Percentiles rank a stretch among this genome's conserved stretches.
These are phyloP conservation scores for Mythimna impura DNA, from an alignment of 2,888 invertebrate species.

Conservation along the genomic window DNA sequence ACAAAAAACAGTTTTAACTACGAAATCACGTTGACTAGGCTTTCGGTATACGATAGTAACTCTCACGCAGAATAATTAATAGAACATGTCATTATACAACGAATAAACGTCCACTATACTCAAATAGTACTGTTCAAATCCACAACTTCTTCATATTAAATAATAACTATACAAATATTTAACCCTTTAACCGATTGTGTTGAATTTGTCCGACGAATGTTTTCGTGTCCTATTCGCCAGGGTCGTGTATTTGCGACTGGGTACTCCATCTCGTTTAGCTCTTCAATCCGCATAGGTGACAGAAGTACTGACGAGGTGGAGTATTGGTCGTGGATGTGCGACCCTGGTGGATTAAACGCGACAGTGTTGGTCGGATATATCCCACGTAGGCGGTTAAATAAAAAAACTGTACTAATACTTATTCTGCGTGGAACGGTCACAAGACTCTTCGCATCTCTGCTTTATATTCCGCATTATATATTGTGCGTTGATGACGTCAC, in stretches of 20 bases:
- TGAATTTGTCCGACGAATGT: too few species aligned
- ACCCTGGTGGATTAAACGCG: too few species aligned
- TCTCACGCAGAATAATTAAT: conserved; percentile 17
- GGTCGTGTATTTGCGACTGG: too few species aligned
- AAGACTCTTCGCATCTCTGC: conserved; percentile 1
- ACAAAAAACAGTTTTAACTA: not conserved
- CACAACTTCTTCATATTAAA: not conserved
- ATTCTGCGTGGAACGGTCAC: conserved; percentile 15
- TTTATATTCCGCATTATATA: not conserved
- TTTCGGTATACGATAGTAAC: conserved; percentile 6
- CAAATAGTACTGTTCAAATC: not conserved
- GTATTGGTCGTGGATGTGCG: too few species aligned
- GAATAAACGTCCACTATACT: conserved; percentile 14
- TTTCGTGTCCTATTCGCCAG: too few species aligned
- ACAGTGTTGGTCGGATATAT: too few species aligned
- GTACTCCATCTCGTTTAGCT: too few species aligned
- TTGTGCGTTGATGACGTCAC: conserved; percentile 15
- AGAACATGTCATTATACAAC: conserved; percentile 20
- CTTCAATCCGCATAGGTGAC: too few species aligned
- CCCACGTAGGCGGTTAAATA: too few species aligned
- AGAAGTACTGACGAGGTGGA: too few species aligned
- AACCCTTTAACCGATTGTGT: too few species aligned
- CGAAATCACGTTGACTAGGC: not conserved
- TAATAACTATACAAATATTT: not conserved
- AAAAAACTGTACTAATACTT: conserved; percentile 3